A percentile compares a stretch with the other conserved stretches of the same genome.
Evolutionary conservation across 2,888 invertebrate genomes (phyloP).

Genomic region (Anthophora plumipes): DNA sequence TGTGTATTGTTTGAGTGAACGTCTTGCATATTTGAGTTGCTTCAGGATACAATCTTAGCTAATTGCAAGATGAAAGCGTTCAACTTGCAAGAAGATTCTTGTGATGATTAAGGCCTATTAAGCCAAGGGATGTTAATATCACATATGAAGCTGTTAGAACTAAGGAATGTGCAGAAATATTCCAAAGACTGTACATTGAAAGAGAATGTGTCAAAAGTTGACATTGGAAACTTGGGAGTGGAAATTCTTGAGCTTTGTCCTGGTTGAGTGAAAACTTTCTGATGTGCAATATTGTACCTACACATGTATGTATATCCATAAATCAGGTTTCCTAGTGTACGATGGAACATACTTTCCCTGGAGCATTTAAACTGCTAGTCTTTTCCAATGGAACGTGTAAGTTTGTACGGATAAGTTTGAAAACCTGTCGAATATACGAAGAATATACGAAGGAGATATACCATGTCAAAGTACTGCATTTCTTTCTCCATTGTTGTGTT

Average conservation of each 20-base stretch:
- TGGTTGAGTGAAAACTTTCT: slow-evolving; percentile 38
- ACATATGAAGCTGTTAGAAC: slow-evolving; percentile 70
- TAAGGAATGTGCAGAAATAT: slow-evolving; percentile 74
- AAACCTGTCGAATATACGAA: slow-evolving; percentile 23
- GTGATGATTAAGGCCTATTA: slow-evolving; percentile 81
- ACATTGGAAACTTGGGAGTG: slow-evolving; percentile 22
- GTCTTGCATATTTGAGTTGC: slow-evolving; percentile 17
- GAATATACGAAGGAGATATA: no score
- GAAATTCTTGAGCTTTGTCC: slow-evolving; percentile 52
- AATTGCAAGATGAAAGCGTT: slow-evolving; percentile 74
- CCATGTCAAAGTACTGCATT: no score
- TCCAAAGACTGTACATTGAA: slow-evolving; percentile 75
- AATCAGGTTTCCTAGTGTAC: slow-evolving; percentile 9
- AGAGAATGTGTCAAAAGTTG: slow-evolving; percentile 54
- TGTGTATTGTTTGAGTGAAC: no score
- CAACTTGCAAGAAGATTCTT: slow-evolving; percentile 71
- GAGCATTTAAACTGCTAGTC: slow-evolving; percentile 16
- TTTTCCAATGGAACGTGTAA: neutral
- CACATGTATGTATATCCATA: slow-evolving; percentile 3
- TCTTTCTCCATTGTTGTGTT: no score
- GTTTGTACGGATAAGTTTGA: neutral
- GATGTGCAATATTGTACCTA: no score
- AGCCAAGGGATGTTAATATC: slow-evolving; percentile 78
- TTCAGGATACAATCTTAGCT: slow-evolving; percentile 29
- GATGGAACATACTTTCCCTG: slow-evolving; percentile 15